Evolutionary conservation across 2,113 vertebrate genomes (phyloP), one percentile per base, ranked within the genome.

Genomic region (Sylvietta virens): DNA sequence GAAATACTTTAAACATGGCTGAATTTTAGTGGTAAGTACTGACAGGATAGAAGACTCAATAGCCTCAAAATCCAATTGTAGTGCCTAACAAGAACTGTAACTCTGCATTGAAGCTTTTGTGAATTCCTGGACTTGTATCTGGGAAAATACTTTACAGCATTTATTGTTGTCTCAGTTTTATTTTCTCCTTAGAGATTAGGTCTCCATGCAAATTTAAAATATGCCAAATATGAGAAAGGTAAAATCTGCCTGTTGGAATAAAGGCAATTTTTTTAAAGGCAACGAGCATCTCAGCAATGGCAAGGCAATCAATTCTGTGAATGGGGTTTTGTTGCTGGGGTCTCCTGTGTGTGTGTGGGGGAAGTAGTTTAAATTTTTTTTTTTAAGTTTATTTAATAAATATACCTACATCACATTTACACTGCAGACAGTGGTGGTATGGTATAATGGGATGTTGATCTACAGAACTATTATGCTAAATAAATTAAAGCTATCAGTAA

Each of bases 11-110:
- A 94, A 95, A 94, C 45, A 79, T 51, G 6, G 1, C 37, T 74
- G 89, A 94, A 76, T 90, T 95, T 92, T 79, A 89, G 81, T 28
- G 40, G 65, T 79, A 89, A 91, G 84, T 85, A 95, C 35, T 89
- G 84, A 91, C 81, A 94, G 57, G 73, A 90, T 2, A 89, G 83
- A 92, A 92, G 89, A 94, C 72, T 92, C 92, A 90, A 71, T 22
- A 91, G 69, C 72, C 65, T 92, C 77, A 78, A 93, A 94, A 78
- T 92, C 72, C 60, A 77, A 81, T 15, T 64, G 60, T 37, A 71
- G 84, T 3, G 53, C 45, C 91, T 89, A 95, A 86, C 47, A 95
- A 84, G 83, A 95, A 92, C 76, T 58, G 69, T 78, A 94, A 84
- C 44, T 89, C 53, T 42, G 65, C 77, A 91, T 0, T 76, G 77